phyloP scores from a whole-genome alignment of 2,797 vertebrate genomes.

The Limosa lapponica region DNA sequence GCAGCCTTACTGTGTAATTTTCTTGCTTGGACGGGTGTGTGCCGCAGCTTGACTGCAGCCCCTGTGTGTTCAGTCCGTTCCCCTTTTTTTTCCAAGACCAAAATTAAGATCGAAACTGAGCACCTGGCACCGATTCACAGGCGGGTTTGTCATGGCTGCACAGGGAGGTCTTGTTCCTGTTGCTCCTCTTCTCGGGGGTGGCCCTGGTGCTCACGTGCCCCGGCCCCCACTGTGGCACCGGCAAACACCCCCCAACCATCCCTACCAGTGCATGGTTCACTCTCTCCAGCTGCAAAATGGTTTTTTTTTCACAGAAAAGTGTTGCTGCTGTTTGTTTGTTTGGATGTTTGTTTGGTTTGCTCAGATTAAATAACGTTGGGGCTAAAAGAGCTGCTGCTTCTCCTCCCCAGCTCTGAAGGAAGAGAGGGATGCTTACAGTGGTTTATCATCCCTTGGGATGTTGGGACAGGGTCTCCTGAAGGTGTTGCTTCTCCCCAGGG shows the following conservation, averaged over 20 bases:
- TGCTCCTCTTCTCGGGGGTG: not conserved
- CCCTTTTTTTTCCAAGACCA: conserved; percentile 32
- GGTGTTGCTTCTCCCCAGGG: not conserved
- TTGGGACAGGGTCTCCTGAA: not conserved
- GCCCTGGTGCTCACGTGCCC: not conserved
- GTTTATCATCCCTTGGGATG: not conserved
- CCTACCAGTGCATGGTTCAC: not conserved
- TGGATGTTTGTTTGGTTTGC: not conserved
- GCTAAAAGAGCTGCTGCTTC: not conserved
- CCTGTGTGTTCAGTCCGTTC: conserved; percentile 28
- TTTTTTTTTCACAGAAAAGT: not conserved
- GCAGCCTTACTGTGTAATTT: conserved; percentile 43
- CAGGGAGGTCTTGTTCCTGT: not conserved
- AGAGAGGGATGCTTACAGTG: not conserved
- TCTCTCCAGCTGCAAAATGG: not conserved
- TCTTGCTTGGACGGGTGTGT: not conserved
- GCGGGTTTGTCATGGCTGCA: not conserved
- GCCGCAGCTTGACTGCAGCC: conserved; percentile 21
- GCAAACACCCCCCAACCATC: not conserved
- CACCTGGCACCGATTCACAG: conserved; percentile 7
- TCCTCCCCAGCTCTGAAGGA: not conserved
- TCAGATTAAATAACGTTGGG: not conserved
- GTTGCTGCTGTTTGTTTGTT: not conserved
- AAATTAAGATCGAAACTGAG: conserved; percentile 53
- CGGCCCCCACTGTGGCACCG: not conserved